Base-by-base conservation (phyloP, 1,140 invertebrate genomes). In the Venturia canescens region DNA sequence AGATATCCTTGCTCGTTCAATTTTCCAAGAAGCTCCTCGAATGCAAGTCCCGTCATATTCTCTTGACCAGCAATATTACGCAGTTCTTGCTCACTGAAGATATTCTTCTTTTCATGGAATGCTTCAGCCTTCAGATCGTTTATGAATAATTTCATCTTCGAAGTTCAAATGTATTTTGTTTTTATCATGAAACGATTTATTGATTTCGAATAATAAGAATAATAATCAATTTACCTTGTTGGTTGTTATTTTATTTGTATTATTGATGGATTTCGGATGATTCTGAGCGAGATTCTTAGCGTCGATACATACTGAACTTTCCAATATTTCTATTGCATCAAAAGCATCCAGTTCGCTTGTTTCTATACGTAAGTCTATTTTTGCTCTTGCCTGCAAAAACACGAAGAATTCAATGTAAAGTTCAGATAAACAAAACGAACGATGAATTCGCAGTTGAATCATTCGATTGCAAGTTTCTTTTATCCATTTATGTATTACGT, bases 251-350 rank as follows among this genome's bases (percentile, higher is more conserved):
- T 66, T 66, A 13, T 27, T 27, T 15, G 60, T 0, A 66, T 66
- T 27, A 6, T 23, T 66, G 15, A 13, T 66, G 23, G 21, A 66
- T 44, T 44, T 6, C 38, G 13, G 60, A 29, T 23, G 60, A 66
- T 27, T 66, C 9, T 9, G 5, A 15, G 7, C 13, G 9, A 29
- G 3, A 27, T 66, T 13, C 27, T 72, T 72, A 84, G 94, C 95
- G 2, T 95, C 95, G 86, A 97, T 96, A 21, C 94, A 91, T 86
- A 98, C 93, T 87, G 96, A 97, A 87, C 95, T 94, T 83, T 95
- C 94, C 90, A 98, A 94, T 53, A 98, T 93, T 85, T 97, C 95
- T 18, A 98, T 93, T 18, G 97, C 95, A 90, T 98, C 97, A 81
- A 93, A 90, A 1, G 97, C 97, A 92, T 98, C 97, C 82, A 94